These are phyloP conservation scores for Bovichtus variegatus DNA, from an alignment of 2,797 vertebrate genomes.

Conservation along the genomic window DNA sequence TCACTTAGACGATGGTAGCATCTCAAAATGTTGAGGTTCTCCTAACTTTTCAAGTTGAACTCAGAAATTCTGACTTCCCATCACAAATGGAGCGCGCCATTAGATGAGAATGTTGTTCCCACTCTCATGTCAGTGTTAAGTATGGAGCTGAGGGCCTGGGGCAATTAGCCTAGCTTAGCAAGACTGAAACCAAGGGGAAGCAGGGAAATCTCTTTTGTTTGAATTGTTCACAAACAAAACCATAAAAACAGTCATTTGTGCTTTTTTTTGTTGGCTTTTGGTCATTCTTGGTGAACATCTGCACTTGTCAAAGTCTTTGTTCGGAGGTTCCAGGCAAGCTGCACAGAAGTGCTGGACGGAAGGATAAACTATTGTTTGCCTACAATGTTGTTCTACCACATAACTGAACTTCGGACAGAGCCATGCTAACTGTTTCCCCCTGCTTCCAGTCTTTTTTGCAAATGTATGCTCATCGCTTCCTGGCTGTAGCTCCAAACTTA, in stretches of 20 bases:
- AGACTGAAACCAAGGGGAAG: not conserved
- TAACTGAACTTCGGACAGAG: not conserved
- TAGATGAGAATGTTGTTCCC: not conserved
- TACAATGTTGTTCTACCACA: not conserved
- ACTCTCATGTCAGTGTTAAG: not conserved
- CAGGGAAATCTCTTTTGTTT: not conserved
- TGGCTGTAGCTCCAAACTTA: not conserved
- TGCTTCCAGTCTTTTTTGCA: not conserved
- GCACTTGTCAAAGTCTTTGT: too few species aligned
- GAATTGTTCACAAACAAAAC: not conserved
- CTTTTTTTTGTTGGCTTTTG: not conserved
- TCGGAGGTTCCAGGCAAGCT: not conserved
- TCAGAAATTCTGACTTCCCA: too few species aligned
- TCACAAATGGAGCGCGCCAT: too few species aligned
- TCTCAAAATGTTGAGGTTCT: too few species aligned
- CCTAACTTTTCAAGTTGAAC: too few species aligned
- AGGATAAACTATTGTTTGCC: not conserved
- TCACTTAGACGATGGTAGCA: too few species aligned
- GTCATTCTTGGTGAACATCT: not conserved
- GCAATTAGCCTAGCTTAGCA: conserved; percentile 3
- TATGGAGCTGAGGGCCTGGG: not conserved
- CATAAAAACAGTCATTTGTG: not conserved
- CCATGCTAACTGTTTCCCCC: too few species aligned
- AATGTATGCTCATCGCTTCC: not conserved
- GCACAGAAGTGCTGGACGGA: not conserved